These are phyloP conservation scores for Sandelia bainsii DNA, from an alignment of 2,797 vertebrate species.

Conservation along the genomic window DNA sequence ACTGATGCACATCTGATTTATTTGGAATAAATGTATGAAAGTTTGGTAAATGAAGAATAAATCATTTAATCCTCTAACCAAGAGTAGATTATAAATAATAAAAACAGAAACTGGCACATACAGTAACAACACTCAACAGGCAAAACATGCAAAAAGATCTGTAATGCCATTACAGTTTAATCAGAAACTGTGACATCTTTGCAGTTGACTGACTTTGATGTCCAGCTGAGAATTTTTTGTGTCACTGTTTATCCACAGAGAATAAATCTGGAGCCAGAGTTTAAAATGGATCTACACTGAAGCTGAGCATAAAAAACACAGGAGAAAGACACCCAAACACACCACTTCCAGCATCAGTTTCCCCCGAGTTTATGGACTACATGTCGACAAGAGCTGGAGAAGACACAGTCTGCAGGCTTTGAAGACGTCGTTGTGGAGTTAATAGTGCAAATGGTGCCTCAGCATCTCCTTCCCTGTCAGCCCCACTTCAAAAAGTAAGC, in stretches of 20 bases:
- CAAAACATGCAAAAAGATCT: slow-evolving; percentile 2
- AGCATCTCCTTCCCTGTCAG: slow-evolving; percentile 63
- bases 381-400: slow-evolving; percentile 26
- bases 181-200: slow-evolving; percentile 41
- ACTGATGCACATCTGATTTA: slow-evolving; percentile 33
- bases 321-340: slow-evolving; percentile 19
- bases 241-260: slow-evolving; percentile 62
- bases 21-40: slow-evolving; percentile 38
- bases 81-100: slow-evolving; percentile 38
- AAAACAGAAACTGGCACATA: slow-evolving; percentile 12
- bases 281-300: slow-evolving; percentile 48
- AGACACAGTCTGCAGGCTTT: slow-evolving; percentile 34
- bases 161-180: slow-evolving; percentile 53
- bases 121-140: slow-evolving; percentile 1
- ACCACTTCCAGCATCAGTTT: slow-evolving; percentile 25
- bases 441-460: slow-evolving; percentile 72
- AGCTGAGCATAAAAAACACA: slow-evolving; percentile 39
- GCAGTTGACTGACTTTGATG: slow-evolving; percentile 58
- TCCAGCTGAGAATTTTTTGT: slow-evolving; percentile 42
- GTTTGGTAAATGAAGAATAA: slow-evolving; percentile 44
- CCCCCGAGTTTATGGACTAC: slow-evolving; percentile 40
- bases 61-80: slow-evolving; percentile 39
- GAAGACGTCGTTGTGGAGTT: slow-evolving; percentile 34
- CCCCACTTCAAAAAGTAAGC: slow-evolving; percentile 77
- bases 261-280: slow-evolving; percentile 47